Evolutionary conservation across 2,797 vertebrate species (phyloP), one percentile per base, ranked within the genome.

Genomic region (Argya squamiceps): DNA sequence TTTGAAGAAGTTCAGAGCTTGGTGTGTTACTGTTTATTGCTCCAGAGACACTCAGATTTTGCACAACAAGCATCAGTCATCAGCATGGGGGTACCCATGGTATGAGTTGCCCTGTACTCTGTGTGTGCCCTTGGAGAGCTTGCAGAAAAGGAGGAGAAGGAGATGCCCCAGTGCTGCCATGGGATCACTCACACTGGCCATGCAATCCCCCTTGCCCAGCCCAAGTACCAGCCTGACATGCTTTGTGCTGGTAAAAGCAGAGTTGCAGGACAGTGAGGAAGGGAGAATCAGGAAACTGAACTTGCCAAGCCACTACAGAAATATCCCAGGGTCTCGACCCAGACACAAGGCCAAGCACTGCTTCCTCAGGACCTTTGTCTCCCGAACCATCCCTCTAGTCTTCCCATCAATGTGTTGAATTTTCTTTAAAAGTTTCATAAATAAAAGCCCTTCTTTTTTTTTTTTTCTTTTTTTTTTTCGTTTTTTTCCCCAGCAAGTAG

Each of bases 161-260:
- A 68, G 22, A 27, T 56, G n/a, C 21, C 39, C 82, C 37, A 27
- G 59, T 18, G 53, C 68, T 92, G 53, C 37, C 23, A 2, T 6
- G 24, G 44, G 32, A 44, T 76, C 15, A 17, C 37, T 64, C 20
- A 3, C 1, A 0, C 10, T 32, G 44, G 7, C 49, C 6, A 0
- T 7, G 2, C 29, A 37, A 21, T 19, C 23, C 11, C 34, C 10
- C 58, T 56, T 47, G 36, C 24, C 36, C 59, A 71, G 49, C n/a
- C 34, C 8, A 3, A 20, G 34, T 22, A 74, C 24, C 43, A 53
- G 17, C 23, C 37, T 71, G 52, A 39, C 0, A 0, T 43, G 49
- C 3, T 71, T 68, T 78, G 65, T 56, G 7, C 34, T 65, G 46
- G 19, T 30, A 29, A 36, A 26, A 69, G 29, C 47, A 56, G 46